A percentile compares a stretch with the other conserved stretches of the same genome.
These are phyloP conservation scores for Periparus ater DNA, from an alignment of 2,797 vertebrate genomes.

Conservation along the genomic window DNA sequence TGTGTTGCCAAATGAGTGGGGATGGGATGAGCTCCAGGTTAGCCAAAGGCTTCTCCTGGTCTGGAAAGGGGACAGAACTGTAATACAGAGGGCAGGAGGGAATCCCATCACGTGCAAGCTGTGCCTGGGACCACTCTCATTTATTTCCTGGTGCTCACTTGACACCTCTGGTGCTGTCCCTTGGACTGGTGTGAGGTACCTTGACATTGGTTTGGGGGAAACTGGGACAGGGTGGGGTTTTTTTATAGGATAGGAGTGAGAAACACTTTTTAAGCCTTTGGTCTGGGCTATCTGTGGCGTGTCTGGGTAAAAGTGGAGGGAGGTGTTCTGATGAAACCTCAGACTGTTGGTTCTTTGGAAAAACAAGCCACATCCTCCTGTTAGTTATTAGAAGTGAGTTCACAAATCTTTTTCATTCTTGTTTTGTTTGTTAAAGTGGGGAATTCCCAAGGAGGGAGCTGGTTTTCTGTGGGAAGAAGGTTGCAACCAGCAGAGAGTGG, in stretches of 20 bases:
- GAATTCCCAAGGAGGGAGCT: background rate
- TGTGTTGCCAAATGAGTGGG: rapidly evolving
- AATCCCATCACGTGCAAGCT: rapidly evolving
- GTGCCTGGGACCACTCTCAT: background rate
- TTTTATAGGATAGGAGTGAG: background rate
- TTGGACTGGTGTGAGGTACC: background rate
- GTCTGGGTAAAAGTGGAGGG: background rate
- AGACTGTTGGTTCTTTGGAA: background rate
- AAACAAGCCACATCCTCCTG: background rate
- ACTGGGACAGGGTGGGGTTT: too few relatives aligned
- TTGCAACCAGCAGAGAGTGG: background rate
- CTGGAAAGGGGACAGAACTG: background rate
- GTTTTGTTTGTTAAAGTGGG: background rate
- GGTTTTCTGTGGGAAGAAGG: background rate
- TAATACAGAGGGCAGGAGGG: too few relatives aligned
- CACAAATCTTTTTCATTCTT: rapidly evolving
- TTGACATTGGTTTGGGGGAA: background rate
- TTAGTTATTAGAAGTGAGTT: background rate
- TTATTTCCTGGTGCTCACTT: rapidly evolving
- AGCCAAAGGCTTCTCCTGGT: background rate
- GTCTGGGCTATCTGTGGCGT: background rate
- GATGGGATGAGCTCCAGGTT: background rate
- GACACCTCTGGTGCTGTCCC: background rate
- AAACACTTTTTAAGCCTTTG: background rate
- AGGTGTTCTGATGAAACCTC: background rate